Percentiles rank a stretch among this genome's conserved stretches.
These are phyloP conservation scores for Dascillus cervinus DNA, from an alignment of 2,888 invertebrate species.

Conservation along the genomic window DNA sequence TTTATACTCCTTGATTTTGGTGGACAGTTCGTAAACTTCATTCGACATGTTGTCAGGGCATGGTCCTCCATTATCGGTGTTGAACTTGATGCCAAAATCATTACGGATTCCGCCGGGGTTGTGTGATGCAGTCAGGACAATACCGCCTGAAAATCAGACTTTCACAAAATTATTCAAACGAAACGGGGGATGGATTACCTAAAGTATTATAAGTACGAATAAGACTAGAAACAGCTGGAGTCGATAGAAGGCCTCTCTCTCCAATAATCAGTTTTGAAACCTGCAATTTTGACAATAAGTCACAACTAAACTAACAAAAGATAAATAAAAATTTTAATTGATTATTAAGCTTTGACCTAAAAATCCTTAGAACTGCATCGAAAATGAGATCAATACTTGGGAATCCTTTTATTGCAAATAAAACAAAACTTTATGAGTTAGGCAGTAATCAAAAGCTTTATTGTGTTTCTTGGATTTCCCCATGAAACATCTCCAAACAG, in stretches of 20 bases:
- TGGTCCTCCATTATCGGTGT: slow-evolving; percentile 94
- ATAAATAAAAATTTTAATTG: no score
- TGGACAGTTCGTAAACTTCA: slow-evolving; percentile 76
- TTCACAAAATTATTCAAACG: background rate
- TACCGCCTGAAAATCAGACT: slow-evolving; percentile 61
- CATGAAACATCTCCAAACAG: no score
- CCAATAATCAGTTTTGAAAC: slow-evolving; percentile 81
- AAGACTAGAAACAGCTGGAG: slow-evolving; percentile 92
- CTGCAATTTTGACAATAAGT: slow-evolving; percentile 45
- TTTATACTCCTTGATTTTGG: slow-evolving; percentile 68
- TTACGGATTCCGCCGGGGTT: slow-evolving; percentile 97
- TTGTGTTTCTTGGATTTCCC: no score
- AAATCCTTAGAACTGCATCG: no score
- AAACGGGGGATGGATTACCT: slow-evolving; percentile 41
- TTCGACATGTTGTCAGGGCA: slow-evolving; percentile 89
- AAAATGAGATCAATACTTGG: no score
- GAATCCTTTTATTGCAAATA: no score
- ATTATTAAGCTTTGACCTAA: no score
- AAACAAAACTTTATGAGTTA: no score
- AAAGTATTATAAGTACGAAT: slow-evolving; percentile 81
- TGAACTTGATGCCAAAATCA: slow-evolving; percentile 99
- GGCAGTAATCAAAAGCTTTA: no score
- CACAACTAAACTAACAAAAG: no score
- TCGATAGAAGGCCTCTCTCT: slow-evolving; percentile 91
- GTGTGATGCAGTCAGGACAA: slow-evolving; percentile 96